These are phyloP conservation scores for Rhamnusium bicolor DNA, from an alignment of 2,888 invertebrate genomes.

Conservation along the genomic window DNA sequence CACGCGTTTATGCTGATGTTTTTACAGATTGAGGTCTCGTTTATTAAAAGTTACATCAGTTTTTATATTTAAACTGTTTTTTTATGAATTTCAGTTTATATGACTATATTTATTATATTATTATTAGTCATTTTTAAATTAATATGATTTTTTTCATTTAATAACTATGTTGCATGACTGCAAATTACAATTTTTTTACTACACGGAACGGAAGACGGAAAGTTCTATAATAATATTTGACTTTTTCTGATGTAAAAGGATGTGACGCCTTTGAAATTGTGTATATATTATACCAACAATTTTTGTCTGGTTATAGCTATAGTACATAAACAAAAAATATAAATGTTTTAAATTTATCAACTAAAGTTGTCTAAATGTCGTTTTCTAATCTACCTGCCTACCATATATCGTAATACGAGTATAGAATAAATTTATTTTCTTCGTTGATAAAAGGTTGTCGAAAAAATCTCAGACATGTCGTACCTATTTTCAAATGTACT, in stretches of 20 bases:
- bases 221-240: conserved; percentile 1
- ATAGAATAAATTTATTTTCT: too few species aligned
- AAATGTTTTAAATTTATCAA: too few species aligned
- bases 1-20: neutral
- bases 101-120: neutral
- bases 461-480: too few species aligned
- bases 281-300: too few species aligned
- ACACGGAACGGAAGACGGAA: neutral
- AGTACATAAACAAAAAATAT: too few species aligned
- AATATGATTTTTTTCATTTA: neutral
- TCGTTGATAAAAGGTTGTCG: too few species aligned
- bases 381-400: too few species aligned
- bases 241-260: neutral
- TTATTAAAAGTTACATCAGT: conserved; percentile 16
- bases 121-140: neutral
- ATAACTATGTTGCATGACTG: neutral
- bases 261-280: neutral
- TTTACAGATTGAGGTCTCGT: neutral
- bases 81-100: neutral
- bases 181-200: neutral
- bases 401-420: too few species aligned
- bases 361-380: too few species aligned
- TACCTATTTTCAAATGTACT: too few species aligned
- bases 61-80: conserved; percentile 2
- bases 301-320: too few species aligned